Evolutionary conservation across 2,888 invertebrate genomes (phyloP).

Genomic region (Cataglyphis livida): DNA sequence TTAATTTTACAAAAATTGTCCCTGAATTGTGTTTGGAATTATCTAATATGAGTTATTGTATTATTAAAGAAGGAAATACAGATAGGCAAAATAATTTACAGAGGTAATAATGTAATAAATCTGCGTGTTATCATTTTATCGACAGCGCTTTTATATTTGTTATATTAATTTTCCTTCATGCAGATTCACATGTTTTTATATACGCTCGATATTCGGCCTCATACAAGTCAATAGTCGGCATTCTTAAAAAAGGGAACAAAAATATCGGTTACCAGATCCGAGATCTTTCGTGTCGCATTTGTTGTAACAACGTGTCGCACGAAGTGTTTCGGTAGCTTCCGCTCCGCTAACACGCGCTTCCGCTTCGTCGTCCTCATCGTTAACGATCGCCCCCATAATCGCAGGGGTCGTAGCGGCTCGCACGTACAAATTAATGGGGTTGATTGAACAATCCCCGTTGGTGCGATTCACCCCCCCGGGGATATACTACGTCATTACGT

Average conservation of each 20-base stretch:
- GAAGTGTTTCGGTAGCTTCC: slow-evolving; percentile 32
- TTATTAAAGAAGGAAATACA: not conserved
- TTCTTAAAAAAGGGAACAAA: not conserved
- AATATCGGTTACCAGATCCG: slow-evolving; percentile 41
- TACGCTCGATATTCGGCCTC: not conserved
- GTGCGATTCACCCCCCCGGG: slow-evolving; percentile 39
- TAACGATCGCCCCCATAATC: slow-evolving; percentile 51
- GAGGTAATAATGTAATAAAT: not conserved
- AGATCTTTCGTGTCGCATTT: not conserved
- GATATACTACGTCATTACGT: slow-evolving; percentile 26
- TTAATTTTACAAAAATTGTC: not conserved
- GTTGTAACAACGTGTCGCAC: slow-evolving; percentile 13
- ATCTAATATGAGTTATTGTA: not conserved
- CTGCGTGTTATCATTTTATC: not conserved
- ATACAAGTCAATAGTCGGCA: not conserved
- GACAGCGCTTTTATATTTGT: not conserved
- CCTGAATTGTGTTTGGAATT: not conserved
- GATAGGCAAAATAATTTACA: not conserved
- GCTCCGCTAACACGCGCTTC: slow-evolving; percentile 33
- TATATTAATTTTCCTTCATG: too few relatives aligned
- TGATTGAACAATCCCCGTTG: slow-evolving; percentile 65
- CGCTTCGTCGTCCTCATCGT: slow-evolving; percentile 23
- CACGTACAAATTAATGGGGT: slow-evolving; percentile 61
- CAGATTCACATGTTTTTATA: not conserved
- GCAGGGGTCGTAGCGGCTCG: slow-evolving; percentile 45